A percentile compares a stretch with the other conserved stretches of the same genome.
Conservation (phyloP, 2,888 invertebrate genomes). For the Drosophila peninsularis region DNA sequence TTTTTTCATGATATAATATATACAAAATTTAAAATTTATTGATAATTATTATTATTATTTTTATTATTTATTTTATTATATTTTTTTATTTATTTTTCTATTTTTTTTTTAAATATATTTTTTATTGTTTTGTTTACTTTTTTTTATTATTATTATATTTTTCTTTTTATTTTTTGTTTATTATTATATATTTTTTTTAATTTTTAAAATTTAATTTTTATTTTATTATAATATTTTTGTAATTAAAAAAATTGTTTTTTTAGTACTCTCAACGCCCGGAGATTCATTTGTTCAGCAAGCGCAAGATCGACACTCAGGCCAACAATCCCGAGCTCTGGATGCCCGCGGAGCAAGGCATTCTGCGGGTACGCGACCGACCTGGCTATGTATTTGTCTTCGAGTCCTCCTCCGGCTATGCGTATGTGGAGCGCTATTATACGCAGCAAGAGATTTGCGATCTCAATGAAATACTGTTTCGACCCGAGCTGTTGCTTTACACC, state of each 20-base stretch:
- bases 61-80: too few relatives aligned
- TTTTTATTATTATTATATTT: too few relatives aligned
- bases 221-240: too few relatives aligned
- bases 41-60: too few relatives aligned
- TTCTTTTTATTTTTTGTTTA: too few relatives aligned
- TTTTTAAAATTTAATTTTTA: too few relatives aligned
- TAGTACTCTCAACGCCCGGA: slow-evolving; percentile 68
- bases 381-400: slow-evolving; percentile 82
- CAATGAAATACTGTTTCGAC: slow-evolving; percentile 80
- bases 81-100: too few relatives aligned
- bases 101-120: too few relatives aligned
- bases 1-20: too few relatives aligned
- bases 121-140: too few relatives aligned
- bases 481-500: slow-evolving; percentile 67
- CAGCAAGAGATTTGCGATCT: slow-evolving; percentile 83
- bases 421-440: slow-evolving; percentile 73
- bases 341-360: slow-evolving; percentile 70
- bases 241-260: background rate
- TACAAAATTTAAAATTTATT: too few relatives aligned
- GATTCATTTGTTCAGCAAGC: slow-evolving; percentile 64
- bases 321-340: slow-evolving; percentile 73
- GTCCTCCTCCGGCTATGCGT: slow-evolving; percentile 69
- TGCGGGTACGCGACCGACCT: slow-evolving; percentile 75
- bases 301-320: slow-evolving; percentile 57
- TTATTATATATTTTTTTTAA: too few relatives aligned